phyloP scores from a whole-genome alignment of 1,140 invertebrate species.

The Ptiloglossa arizonensis region DNA sequence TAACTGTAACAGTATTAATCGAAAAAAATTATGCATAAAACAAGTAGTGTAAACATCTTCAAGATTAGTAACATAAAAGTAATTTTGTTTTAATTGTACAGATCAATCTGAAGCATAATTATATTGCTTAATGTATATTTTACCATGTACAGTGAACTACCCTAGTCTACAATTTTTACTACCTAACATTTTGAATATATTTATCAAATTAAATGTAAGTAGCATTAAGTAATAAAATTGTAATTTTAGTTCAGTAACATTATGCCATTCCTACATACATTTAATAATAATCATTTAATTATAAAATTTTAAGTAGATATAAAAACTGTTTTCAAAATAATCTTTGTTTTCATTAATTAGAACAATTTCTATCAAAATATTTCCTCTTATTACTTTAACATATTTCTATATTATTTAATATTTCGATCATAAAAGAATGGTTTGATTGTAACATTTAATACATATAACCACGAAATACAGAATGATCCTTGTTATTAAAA shows the following conservation, averaged over 20 bases:
- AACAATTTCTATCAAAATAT: not conserved
- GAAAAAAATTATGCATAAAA: not conserved
- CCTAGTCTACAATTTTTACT: slow-evolving; percentile 43
- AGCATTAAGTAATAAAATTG: slow-evolving; percentile 7
- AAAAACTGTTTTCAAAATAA: not conserved
- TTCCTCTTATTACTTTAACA: slow-evolving; percentile 16
- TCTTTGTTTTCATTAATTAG: not conserved
- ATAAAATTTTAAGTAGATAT: not conserved
- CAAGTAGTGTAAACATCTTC: not conserved
- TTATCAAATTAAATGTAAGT: slow-evolving; percentile 16
- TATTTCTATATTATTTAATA: not conserved
- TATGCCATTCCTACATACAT: not conserved
- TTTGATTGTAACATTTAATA: not conserved
- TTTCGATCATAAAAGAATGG: not conserved
- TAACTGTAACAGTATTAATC: slow-evolving; percentile 77
- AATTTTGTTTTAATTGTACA: slow-evolving; percentile 5
- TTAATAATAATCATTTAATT: not conserved
- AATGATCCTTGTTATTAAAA: not conserved
- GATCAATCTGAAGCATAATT: not conserved
- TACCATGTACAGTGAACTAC: slow-evolving; percentile 12
- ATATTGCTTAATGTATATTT: not conserved
- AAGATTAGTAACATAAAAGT: not conserved
- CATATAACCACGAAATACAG: not conserved
- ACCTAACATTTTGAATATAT: not conserved
- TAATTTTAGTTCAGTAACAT: slow-evolving; percentile 19